Conservation (phyloP, 2,797 vertebrate species). For the Trachurus trachurus region DNA sequence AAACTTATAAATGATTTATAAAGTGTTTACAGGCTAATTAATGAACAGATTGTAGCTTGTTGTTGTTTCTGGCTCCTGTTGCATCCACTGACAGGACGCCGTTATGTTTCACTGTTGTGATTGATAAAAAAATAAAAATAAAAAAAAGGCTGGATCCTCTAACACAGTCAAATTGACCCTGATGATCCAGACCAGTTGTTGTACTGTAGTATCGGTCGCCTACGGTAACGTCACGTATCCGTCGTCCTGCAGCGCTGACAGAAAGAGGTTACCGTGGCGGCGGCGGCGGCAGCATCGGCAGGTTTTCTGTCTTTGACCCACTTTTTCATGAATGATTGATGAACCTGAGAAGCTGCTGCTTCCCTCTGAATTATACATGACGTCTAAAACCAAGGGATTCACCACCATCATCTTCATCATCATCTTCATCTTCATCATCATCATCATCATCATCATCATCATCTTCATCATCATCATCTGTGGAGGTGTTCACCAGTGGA, state of each 20-base stretch:
- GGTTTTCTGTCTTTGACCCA: slow-evolving; percentile 52
- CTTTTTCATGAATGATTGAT: slow-evolving; percentile 56
- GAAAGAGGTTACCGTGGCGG: slow-evolving; percentile 1
- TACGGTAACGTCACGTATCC: background rate
- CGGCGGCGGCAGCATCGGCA: background rate
- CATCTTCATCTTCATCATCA: background rate
- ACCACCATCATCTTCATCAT: background rate
- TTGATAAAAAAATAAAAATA: too few relatives aligned
- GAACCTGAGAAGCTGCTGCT: slow-evolving; percentile 14
- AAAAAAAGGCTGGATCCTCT: background rate
- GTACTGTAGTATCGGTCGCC: too few relatives aligned
- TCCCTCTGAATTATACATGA: slow-evolving; percentile 38
- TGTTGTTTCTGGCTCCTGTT: too few relatives aligned
- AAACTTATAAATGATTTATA: too few relatives aligned
- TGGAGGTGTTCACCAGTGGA: slow-evolving; percentile 24
- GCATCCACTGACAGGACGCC: too few relatives aligned
- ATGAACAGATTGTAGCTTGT: too few relatives aligned
- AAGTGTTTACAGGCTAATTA: too few relatives aligned
- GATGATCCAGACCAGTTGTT: background rate
- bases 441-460: background rate
- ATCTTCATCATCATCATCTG: background rate
- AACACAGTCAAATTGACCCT: background rate
- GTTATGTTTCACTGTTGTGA: too few relatives aligned
- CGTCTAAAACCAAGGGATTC: slow-evolving; percentile 41
- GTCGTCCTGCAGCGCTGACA: slow-evolving; percentile 2